phyloP scores from a whole-genome alignment of 1,140 invertebrate genomes.

The Plodia interpunctella region DNA sequence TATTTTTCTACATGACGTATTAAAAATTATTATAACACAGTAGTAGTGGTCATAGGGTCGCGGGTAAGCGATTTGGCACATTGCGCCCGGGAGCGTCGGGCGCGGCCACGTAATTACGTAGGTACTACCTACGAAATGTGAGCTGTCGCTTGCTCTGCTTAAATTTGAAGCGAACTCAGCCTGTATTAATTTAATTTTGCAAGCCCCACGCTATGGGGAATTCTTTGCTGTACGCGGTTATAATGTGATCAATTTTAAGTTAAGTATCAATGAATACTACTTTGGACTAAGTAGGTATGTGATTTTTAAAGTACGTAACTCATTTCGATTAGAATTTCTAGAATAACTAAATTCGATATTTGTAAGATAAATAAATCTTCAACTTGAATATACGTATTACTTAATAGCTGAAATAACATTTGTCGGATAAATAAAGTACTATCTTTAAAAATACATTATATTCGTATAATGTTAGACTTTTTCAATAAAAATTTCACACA shows the following conservation, averaged over 20 bases:
- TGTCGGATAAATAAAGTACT: too few relatives aligned
- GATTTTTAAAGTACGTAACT: too few relatives aligned
- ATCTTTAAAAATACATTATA: too few relatives aligned
- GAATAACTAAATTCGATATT: too few relatives aligned
- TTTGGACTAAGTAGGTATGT: too few relatives aligned
- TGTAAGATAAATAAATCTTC: too few relatives aligned
- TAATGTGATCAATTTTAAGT: not conserved
- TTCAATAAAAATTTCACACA: too few relatives aligned
- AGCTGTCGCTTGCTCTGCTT: constrained; percentile 67
- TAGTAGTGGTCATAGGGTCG: constrained; percentile 38
- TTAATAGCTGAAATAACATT: too few relatives aligned
- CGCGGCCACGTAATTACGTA: constrained; percentile 56
- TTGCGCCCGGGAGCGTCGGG: constrained; percentile 42
- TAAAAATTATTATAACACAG: constrained; percentile 5
- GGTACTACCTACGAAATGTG: constrained; percentile 57
- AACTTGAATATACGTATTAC: too few relatives aligned
- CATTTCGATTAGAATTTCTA: too few relatives aligned
- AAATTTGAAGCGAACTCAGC: constrained; percentile 62
- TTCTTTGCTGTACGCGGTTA: not conserved
- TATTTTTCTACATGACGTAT: not conserved
- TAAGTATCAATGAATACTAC: not conserved
- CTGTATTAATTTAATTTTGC: constrained; percentile 66
- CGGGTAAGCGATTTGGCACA: constrained; percentile 72
- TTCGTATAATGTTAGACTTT: too few relatives aligned
- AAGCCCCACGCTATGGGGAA: constrained; percentile 25